Conservation (phyloP, 1,140 invertebrate species). For the Bombus turneri region DNA sequence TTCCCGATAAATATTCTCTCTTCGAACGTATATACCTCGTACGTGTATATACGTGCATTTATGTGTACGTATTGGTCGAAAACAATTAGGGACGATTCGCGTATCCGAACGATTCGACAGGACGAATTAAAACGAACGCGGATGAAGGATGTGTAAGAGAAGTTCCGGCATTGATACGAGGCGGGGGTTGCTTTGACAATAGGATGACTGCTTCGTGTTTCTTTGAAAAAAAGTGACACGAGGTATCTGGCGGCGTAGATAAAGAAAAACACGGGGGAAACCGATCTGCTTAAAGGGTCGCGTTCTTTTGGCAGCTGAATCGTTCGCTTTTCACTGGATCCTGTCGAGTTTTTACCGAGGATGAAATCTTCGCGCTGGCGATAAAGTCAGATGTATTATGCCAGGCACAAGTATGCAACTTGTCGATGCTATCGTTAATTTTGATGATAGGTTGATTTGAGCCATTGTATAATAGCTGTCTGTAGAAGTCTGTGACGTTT, state of each 20-base stretch:
- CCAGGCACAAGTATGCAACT: not conserved
- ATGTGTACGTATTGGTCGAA: not conserved
- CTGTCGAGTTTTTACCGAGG: not conserved
- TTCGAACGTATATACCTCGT: not conserved
- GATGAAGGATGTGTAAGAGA: not conserved
- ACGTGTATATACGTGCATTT: too few species aligned
- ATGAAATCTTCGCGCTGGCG: not conserved
- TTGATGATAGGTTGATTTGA: not conserved
- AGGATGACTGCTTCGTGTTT: not conserved
- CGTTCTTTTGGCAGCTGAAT: not conserved
- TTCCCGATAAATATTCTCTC: constrained; percentile 25
- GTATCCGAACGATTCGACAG: constrained; percentile 13
- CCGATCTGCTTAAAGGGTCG: not conserved
- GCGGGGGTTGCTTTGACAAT: not conserved
- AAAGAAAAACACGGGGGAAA: not conserved
- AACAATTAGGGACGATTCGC: constrained; percentile 24
- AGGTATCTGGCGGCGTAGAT: not conserved
- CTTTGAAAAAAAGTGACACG: not conserved
- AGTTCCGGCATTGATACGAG: not conserved
- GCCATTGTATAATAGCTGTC: not conserved
- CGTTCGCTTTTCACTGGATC: not conserved
- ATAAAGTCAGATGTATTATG: not conserved
- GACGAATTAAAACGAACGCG: not conserved
- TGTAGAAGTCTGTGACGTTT: not conserved
- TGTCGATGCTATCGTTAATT: not conserved